A percentile compares a stretch with the other conserved stretches of the same genome.
phyloP scores from a whole-genome alignment of 37 sponge, comb jelly and placozoan genomes.

The Crambe crambe region DNA sequence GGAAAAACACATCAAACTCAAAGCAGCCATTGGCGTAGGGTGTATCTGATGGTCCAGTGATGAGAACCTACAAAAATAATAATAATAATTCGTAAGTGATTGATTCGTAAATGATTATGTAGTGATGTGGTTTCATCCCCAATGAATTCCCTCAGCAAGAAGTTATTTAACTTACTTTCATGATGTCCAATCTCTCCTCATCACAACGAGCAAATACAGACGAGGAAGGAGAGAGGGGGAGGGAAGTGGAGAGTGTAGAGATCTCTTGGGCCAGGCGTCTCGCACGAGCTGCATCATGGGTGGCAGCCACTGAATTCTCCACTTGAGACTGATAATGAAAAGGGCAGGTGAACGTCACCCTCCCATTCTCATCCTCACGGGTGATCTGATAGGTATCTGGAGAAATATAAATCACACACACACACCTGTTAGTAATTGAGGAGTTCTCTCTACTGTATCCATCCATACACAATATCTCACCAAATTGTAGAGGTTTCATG shows the following conservation, averaged over 20 bases:
- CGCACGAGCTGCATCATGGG: slow-evolving; percentile 47
- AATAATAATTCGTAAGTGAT: neutral
- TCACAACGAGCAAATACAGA: slow-evolving; percentile 89
- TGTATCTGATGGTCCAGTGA: slow-evolving; percentile 90
- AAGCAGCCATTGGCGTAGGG: slow-evolving; percentile 95
- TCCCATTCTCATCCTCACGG: slow-evolving; percentile 57
- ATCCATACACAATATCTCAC: slow-evolving; percentile 25
- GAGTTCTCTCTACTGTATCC: neutral
- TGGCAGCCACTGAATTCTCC: slow-evolving; percentile 1
- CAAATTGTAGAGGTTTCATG: slow-evolving; percentile 87
- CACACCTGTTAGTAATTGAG: neutral
- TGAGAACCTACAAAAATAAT: slow-evolving; percentile 59
- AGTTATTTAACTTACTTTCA: slow-evolving; percentile 90
- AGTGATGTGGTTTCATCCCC: too few species aligned
- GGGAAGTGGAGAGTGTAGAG: slow-evolving; percentile 79
- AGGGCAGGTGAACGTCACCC: slow-evolving; percentile 19
- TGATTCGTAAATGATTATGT: neutral
- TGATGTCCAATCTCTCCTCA: slow-evolving; percentile 86
- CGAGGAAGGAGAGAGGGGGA: slow-evolving; percentile 84
- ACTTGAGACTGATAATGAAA: slow-evolving; percentile 61
- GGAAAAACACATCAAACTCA: slow-evolving; percentile 89
- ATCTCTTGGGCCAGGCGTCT: slow-evolving; percentile 89
- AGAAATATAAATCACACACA: neutral
- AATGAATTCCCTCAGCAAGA: too few species aligned
- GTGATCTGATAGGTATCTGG: slow-evolving; percentile 56